These are phyloP conservation scores for Sicus ferrugineus DNA, from an alignment of 2,888 invertebrate species.

Conservation along the genomic window DNA sequence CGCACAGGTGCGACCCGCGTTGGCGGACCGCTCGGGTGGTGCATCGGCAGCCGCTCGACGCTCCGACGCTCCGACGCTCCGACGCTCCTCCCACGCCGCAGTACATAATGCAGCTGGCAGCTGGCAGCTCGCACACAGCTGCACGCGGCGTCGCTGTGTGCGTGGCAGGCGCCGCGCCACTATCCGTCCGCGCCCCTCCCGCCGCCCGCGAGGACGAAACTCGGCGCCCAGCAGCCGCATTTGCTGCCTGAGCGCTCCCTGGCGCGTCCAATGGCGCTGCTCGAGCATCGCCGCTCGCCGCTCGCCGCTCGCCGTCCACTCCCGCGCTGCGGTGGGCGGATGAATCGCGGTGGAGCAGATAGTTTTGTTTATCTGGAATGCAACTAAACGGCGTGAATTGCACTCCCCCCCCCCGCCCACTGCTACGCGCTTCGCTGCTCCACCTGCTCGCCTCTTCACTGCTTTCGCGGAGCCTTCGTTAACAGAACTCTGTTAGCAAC, in stretches of 20 bases:
- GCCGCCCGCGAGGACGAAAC: slow-evolving; percentile 11
- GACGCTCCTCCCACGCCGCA: not conserved
- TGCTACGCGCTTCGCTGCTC: too few species aligned
- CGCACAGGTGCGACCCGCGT: not conserved
- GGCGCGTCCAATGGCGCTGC: slow-evolving; percentile 24
- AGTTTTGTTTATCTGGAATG: too few species aligned
- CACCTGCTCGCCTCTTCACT: too few species aligned
- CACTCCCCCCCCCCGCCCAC: too few species aligned
- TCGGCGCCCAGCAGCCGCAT: not conserved
- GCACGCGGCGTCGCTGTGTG: not conserved
- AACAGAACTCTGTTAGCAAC: too few species aligned
- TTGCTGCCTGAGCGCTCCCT: not conserved
- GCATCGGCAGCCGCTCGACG: not conserved
- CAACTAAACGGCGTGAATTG: too few species aligned
- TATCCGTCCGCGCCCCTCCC: not conserved
- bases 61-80: too few species aligned
- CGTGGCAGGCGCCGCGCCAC: slow-evolving; percentile 13
- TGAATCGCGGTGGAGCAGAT: too few species aligned
- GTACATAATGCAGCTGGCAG: not conserved
- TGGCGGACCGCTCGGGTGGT: not conserved
- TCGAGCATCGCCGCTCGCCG: slow-evolving; percentile 8
- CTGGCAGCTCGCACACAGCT: too few species aligned
- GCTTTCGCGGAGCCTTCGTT: too few species aligned
- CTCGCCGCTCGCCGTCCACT: too few species aligned
- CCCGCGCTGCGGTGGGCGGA: too few species aligned